A percentile compares a stretch with the other conserved stretches of the same genome.
Conservation (phyloP, 1,140 invertebrate genomes). For the Cephus cinctus region DNA sequence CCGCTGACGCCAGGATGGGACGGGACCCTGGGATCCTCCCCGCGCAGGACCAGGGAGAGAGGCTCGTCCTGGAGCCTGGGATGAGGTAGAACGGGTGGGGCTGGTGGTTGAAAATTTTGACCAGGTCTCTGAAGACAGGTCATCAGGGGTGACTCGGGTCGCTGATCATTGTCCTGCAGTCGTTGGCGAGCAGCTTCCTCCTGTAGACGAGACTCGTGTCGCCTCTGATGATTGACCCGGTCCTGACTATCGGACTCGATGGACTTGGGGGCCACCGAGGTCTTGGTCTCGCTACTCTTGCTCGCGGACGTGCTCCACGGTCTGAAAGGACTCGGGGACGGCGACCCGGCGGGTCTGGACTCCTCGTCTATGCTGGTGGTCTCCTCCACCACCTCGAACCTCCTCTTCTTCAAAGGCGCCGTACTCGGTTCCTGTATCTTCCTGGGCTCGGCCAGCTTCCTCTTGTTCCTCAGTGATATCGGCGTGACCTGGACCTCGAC, state of each 20-base stretch:
- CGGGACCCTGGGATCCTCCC: conserved; percentile 56
- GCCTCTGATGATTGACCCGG: conserved; percentile 1
- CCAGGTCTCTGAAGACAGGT: conserved; percentile 11
- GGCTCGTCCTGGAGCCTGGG: conserved; percentile 50
- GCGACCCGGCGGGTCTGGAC: conserved; percentile 38
- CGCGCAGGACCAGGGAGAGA: conserved; percentile 51
- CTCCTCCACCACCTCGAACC: conserved; percentile 52
- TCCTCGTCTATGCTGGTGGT: conserved; percentile 45
- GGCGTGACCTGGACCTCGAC: conserved; percentile 67
- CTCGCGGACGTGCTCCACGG: conserved; percentile 53
- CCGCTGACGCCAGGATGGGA: conserved; percentile 55
- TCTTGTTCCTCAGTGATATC: conserved; percentile 61
- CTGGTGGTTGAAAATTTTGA: conserved; percentile 16
- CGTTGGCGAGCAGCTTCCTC: conserved; percentile 1
- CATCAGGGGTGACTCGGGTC: conserved; percentile 19
- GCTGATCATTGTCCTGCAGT: conserved; percentile 22
- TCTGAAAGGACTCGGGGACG: conserved; percentile 54
- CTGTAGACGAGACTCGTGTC: background rate
- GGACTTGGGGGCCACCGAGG: conserved; percentile 30
- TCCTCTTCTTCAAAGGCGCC: conserved; percentile 68
- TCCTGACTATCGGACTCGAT: conserved; percentile 15
- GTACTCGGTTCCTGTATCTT: conserved; percentile 51
- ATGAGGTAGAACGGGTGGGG: conserved; percentile 20
- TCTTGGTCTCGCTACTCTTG: conserved; percentile 22
- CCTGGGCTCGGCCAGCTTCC: conserved; percentile 71